Conservation (phyloP, 2,888 invertebrate species). For the Sarcophaga variegata region DNA sequence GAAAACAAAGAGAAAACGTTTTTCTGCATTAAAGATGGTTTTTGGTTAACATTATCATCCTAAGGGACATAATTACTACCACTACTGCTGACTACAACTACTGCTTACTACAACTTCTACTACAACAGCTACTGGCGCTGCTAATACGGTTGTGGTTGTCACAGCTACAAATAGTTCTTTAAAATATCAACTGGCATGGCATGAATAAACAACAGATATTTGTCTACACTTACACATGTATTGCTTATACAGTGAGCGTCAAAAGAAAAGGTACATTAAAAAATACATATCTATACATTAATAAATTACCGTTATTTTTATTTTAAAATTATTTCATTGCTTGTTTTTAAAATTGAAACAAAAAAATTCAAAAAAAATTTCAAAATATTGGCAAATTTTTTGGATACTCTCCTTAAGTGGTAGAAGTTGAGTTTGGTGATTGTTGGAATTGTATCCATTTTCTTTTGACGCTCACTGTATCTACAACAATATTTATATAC, state of each 20-base stretch:
- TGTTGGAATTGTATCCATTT: no score
- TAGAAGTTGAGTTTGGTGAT: no score
- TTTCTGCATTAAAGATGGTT: slow-evolving; percentile 13
- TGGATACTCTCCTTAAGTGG: no score
- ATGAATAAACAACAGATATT: not conserved
- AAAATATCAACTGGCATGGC: slow-evolving; percentile 17
- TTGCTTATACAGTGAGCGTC: no score
- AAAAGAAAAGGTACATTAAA: no score
- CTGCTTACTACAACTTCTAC: not conserved
- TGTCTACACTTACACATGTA: not conserved
- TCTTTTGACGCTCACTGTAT: not conserved
- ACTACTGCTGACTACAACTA: not conserved
- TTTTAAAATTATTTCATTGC: no score
- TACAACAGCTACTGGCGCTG: not conserved
- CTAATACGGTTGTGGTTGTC: not conserved
- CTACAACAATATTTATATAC: not conserved
- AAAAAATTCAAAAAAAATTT: no score
- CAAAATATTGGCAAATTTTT: no score
- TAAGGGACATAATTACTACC: slow-evolving; percentile 47
- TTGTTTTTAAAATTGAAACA: no score
- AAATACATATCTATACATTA: no score
- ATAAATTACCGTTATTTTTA: not conserved
- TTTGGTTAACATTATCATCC: slow-evolving; percentile 30
- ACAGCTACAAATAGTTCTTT: not conserved
- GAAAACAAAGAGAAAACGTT: not conserved